phyloP scores from a whole-genome alignment of 2,888 invertebrate species.

The Melipona bicolor region DNA sequence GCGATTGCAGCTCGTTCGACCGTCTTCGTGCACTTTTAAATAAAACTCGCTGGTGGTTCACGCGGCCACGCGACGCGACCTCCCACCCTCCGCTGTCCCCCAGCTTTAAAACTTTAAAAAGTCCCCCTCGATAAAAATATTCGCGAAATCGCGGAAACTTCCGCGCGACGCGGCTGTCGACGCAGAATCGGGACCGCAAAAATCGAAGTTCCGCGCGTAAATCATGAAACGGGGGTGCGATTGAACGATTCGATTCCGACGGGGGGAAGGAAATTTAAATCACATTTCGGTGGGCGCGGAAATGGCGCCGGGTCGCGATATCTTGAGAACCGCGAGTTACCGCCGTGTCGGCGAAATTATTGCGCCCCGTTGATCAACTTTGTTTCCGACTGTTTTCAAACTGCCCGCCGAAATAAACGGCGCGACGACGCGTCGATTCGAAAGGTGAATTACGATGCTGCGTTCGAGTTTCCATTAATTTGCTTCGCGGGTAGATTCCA shows the following conservation, averaged over 20 bases:
- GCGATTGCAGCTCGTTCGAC: slow-evolving; percentile 66
- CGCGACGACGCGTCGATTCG: neutral
- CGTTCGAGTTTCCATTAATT: neutral
- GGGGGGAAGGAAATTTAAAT: slow-evolving; percentile 19
- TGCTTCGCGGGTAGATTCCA: neutral
- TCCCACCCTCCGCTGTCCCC: neutral
- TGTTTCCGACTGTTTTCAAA: neutral
- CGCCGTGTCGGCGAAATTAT: neutral
- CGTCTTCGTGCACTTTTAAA: slow-evolving; percentile 53
- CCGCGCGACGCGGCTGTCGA: neutral
- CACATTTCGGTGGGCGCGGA: neutral
- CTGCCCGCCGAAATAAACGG: neutral
- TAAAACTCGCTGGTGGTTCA: slow-evolving; percentile 55
- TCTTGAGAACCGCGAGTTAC: neutral
- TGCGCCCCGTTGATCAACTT: neutral
- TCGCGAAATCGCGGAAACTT: neutral
- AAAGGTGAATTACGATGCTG: neutral
- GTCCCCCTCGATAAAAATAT: neutral
- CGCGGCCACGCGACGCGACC: neutral
- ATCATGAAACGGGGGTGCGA: slow-evolving; percentile 1
- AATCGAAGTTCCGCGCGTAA: slow-evolving; percentile 6
- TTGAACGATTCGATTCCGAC: slow-evolving; percentile 6
- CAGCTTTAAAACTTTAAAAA: neutral
- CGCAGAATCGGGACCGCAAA: neutral
- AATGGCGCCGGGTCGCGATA: neutral